These are phyloP conservation scores for Gorsachius goisagi DNA, from an alignment of 2,113 vertebrate species.

Conservation along the genomic window DNA sequence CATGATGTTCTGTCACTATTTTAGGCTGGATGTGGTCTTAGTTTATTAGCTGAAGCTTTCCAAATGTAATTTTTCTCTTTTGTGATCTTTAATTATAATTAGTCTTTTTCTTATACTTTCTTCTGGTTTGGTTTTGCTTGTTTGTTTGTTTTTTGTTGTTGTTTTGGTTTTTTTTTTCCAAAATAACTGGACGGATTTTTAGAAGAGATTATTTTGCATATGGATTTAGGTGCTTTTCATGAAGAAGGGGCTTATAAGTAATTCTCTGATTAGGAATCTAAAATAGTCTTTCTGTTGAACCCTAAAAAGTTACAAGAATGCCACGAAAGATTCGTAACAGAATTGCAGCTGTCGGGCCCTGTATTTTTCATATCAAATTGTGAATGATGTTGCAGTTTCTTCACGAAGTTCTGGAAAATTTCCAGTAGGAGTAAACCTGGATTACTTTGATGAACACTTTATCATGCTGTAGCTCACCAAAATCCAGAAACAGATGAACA, in stretches of 20 bases:
- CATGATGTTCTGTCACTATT: constrained; percentile 2
- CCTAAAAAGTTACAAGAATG: background rate
- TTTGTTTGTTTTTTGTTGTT: too few relatives aligned
- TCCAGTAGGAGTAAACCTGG: background rate
- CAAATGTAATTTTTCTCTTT: background rate
- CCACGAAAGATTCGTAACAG: background rate
- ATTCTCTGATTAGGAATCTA: background rate
- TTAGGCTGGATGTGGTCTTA: background rate
- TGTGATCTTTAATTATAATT: background rate
- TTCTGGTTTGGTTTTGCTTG: background rate
- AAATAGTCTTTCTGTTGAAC: background rate
- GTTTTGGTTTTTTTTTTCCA: background rate
- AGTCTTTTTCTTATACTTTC: background rate
- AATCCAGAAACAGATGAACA: background rate
- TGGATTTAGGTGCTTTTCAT: background rate
- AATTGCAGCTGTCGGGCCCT: background rate
- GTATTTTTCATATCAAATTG: background rate
- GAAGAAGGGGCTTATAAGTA: background rate
- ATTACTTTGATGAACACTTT: background rate
- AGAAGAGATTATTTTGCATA: background rate
- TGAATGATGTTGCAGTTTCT: background rate
- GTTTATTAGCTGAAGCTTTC: background rate
- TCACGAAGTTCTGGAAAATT: background rate
- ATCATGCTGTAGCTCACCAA: background rate
- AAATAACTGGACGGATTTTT: background rate